Conservation (phyloP, 2,113 vertebrate genomes). For the Mus pahari region DNA sequence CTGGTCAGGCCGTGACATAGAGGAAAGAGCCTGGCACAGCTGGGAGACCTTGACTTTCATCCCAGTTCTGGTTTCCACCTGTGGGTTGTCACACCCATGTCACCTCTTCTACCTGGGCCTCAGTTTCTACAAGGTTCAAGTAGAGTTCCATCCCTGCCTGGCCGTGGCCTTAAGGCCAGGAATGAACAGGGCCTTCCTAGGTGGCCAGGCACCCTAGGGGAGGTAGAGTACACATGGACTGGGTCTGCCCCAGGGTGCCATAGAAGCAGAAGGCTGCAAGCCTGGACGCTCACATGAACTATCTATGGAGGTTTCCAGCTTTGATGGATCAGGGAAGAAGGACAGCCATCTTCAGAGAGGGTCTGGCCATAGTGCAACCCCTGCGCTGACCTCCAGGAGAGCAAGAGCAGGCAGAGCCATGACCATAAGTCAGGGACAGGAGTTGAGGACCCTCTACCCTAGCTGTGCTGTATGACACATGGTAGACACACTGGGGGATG, state of each 20-base stretch:
- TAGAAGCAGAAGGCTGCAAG: background rate
- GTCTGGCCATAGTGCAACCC: background rate
- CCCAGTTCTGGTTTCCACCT: background rate
- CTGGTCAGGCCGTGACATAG: background rate
- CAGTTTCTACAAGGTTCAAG: background rate
- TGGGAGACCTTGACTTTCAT: background rate
- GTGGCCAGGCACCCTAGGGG: background rate
- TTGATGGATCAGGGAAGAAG: background rate
- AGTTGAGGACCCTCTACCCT: background rate
- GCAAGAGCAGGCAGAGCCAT: background rate
- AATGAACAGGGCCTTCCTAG: background rate
- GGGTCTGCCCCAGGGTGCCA: background rate
- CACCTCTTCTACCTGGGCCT: background rate
- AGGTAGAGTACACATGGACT: background rate
- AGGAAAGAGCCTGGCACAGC: background rate
- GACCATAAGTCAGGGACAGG: background rate
- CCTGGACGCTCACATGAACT: background rate
- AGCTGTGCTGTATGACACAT: background rate
- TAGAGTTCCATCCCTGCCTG: too few relatives aligned
- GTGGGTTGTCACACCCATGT: background rate
- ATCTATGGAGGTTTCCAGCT: background rate
- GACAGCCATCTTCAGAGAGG: background rate
- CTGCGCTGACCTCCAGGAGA: background rate
- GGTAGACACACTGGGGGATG: too few relatives aligned
- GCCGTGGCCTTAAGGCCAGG: background rate